Conservation (phyloP, 2,113 vertebrate species). For the Notothenia coriiceps region DNA sequence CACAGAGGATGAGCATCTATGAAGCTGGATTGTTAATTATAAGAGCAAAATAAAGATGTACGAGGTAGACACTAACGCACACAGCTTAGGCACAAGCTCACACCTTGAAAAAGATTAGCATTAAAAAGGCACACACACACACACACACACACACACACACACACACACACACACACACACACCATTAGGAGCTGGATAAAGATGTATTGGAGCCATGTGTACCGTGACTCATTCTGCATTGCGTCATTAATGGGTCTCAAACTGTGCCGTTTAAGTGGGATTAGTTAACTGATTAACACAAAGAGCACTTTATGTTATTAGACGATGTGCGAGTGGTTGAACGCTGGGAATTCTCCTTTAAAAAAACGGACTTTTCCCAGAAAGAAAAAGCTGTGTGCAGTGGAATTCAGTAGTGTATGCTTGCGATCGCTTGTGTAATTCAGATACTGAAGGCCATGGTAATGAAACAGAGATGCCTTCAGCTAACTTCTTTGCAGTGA, state of each 20-base stretch:
- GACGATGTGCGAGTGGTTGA: slow-evolving; percentile 7
- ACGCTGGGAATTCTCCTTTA: slow-evolving; percentile 4
- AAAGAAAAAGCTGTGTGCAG: background rate
- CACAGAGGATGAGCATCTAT: slow-evolving; percentile 73
- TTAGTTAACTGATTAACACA: slow-evolving; percentile 64
- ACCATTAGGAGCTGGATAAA: slow-evolving; percentile 53
- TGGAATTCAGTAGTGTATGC: background rate
- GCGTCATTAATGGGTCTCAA: slow-evolving; percentile 56
- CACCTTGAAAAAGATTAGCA: slow-evolving; percentile 20
- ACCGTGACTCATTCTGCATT: slow-evolving; percentile 49
- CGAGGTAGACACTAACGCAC: slow-evolving; percentile 41
- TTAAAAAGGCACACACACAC: slow-evolving; percentile 8
- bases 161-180: background rate
- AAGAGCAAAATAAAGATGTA: slow-evolving; percentile 70
- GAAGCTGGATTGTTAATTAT: slow-evolving; percentile 75
- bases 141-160: background rate
- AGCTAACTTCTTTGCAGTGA: background rate
- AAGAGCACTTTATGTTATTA: slow-evolving; percentile 30
- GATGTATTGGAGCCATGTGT: slow-evolving; percentile 55
- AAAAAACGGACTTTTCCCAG: background rate
- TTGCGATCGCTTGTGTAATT: background rate
- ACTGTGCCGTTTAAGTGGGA: slow-evolving; percentile 54
- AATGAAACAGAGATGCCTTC: background rate
- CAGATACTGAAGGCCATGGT: background rate
- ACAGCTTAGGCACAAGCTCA: background rate